Evolutionary conservation across 2,113 vertebrate species (phyloP), one percentile per base, ranked within the genome.

Genomic region (Brevimyrus niger): DNA sequence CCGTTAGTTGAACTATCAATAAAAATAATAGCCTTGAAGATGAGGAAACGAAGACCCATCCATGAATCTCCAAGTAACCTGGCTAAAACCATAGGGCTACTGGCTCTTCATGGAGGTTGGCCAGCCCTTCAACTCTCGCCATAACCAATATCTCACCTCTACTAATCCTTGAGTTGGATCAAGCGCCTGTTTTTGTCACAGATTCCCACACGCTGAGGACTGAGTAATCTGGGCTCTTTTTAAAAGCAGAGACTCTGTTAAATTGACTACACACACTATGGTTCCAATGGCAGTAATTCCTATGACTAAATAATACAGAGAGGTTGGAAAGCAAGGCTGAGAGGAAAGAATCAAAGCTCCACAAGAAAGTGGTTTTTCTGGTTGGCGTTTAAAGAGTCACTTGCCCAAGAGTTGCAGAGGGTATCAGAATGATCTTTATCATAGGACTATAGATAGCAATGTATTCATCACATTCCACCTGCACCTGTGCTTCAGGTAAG

Each of bases 401-500:
- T 53, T 76, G n/a, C n/a, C 31, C 58, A 87, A 86, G 55, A 69
- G 58, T 73, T 10, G n/a, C n/a, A 21, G 44, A 9, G 48, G 31
- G 47, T 38, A 80, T 89, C 31, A 89, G 76, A 55, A 50, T 27
- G 76, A 89, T 89, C 88, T 38, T 27, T 89, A 89, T 89, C 88
- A 84, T 38, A 55, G 50, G 48, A 58, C 48, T 23, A 44, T 53
- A 44, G 44, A 82, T 31, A 50, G 38, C 80, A 13, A 61, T 69
- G 44, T 15, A 69, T 51, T 69, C 5, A 4, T 88, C 58, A 73
- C 84, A 73, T 42, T 82, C 90, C 88, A 89, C 76, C 90, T 65
- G 88, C 87, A 91, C 89, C 89, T 90, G 90, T 61, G 89, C 73
- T 47, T 80, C 88, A 89, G 91, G 90, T 91, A 88, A 85, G 87